A percentile compares a stretch with the other conserved stretches of the same genome.
Evolutionary conservation across 2,113 vertebrate species (phyloP).

Genomic region (Myanophis thanlyinensis): DNA sequence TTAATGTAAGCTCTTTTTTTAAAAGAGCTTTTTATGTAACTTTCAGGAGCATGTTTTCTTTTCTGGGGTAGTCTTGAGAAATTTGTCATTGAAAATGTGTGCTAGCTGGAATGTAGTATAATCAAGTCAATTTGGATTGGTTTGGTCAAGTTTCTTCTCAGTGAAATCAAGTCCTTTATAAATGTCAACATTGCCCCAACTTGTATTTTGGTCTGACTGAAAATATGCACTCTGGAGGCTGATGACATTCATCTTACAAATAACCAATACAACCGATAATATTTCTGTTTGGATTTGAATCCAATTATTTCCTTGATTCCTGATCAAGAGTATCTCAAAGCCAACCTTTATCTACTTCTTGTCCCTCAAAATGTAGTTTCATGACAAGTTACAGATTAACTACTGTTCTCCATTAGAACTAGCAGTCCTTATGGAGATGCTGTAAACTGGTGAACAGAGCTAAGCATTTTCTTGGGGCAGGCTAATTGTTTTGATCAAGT

Average conservation of each 20-base stretch:
- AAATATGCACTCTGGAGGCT: no score
- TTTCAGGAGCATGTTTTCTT: neutral
- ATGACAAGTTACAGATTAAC: neutral
- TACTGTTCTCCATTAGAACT: no score
- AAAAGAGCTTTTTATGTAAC: neutral
- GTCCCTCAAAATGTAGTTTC: neutral
- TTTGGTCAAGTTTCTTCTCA: neutral
- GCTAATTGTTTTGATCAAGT: neutral
- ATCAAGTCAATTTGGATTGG: neutral
- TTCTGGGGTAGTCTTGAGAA: neutral
- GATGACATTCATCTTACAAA: neutral
- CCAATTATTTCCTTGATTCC: neutral
- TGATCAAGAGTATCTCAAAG: neutral
- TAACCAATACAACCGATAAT: neutral
- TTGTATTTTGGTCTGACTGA: neutral
- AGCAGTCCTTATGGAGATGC: neutral
- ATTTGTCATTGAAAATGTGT: neutral
- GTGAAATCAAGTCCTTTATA: neutral
- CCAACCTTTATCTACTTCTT: neutral
- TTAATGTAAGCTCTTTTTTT: neutral
- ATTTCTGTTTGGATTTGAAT: neutral
- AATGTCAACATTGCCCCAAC: neutral
- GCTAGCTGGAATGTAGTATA: neutral
- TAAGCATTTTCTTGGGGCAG: neutral
- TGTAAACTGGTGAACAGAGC: neutral